Percentiles rank a stretch among this genome's conserved stretches.
phyloP scores from a whole-genome alignment of 2,888 invertebrate genomes.

The Temnothorax rugatulus region DNA sequence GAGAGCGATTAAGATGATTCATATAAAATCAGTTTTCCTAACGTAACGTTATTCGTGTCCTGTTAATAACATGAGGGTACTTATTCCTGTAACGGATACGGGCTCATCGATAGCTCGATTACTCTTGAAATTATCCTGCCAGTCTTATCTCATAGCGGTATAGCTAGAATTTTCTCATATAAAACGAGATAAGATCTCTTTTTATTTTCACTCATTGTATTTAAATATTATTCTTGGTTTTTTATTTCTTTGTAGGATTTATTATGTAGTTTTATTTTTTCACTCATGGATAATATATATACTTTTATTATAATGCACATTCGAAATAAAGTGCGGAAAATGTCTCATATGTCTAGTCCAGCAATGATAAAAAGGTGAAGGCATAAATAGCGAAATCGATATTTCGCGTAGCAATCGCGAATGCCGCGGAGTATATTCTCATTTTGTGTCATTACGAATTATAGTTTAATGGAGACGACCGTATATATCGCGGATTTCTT shows the following conservation, averaged over 20 bases:
- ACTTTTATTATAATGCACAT: not conserved
- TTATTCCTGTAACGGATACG: constrained; percentile 1
- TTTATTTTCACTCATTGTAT: not conserved
- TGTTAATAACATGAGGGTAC: not conserved
- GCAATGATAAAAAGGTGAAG: constrained; percentile 7
- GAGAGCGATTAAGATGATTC: constrained; percentile 35
- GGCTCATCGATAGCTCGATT: constrained; percentile 23
- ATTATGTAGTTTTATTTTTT: not conserved
- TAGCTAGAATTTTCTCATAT: not conserved
- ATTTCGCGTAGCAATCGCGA: constrained; percentile 10
- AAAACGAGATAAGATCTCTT: not conserved
- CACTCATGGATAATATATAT: not conserved
- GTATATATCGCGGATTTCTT: constrained; percentile 36
- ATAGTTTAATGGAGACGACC: constrained; percentile 66
- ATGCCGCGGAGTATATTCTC: constrained; percentile 21
- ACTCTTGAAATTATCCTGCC: constrained; percentile 17
- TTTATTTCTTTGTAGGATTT: not conserved
- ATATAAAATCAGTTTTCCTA: constrained; percentile 16
- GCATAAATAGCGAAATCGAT: constrained; percentile 33
- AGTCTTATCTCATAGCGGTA: not conserved
- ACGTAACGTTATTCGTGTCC: constrained; percentile 19
- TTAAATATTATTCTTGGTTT: not conserved
- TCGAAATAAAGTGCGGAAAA: not conserved
- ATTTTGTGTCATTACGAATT: constrained; percentile 63
- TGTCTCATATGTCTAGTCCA: not conserved